Evolutionary conservation across 1,140 invertebrate species (phyloP).

Genomic region (Triops longicaudatus): DNA sequence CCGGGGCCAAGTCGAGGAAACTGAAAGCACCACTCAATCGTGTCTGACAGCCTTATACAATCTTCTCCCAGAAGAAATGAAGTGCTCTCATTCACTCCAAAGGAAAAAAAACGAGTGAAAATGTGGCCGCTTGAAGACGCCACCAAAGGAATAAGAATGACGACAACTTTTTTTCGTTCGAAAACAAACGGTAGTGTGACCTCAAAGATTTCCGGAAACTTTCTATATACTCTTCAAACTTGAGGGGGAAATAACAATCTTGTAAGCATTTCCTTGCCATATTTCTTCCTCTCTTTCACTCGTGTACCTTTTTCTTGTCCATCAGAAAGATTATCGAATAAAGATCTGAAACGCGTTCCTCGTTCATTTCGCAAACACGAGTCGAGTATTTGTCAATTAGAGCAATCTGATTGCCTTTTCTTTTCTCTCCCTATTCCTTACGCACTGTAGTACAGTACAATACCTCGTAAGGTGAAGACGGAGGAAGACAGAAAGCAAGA

Average conservation of each 20-base stretch:
- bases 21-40: not conserved
- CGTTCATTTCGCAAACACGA: not conserved
- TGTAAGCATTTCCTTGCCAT: no score
- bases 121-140: not conserved
- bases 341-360: not conserved
- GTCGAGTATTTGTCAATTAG: not conserved
- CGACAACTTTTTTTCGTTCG: no score
- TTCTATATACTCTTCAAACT: no score
- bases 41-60: not conserved
- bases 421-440: not conserved
- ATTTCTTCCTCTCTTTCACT: no score
- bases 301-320: no score
- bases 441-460: no score
- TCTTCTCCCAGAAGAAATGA: not conserved
- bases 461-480: not conserved
- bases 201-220: no score
- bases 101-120: not conserved
- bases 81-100: not conserved
- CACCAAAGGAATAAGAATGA: not conserved
- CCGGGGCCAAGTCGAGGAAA: not conserved
- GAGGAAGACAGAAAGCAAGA: not conserved
- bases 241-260: no score
- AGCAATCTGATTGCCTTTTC: slow-evolving; percentile 1
- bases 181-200: no score
- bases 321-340: no score